Evolutionary conservation across 1,140 invertebrate species (phyloP).

Genomic region (Thaumetopoea pityocampa): DNA sequence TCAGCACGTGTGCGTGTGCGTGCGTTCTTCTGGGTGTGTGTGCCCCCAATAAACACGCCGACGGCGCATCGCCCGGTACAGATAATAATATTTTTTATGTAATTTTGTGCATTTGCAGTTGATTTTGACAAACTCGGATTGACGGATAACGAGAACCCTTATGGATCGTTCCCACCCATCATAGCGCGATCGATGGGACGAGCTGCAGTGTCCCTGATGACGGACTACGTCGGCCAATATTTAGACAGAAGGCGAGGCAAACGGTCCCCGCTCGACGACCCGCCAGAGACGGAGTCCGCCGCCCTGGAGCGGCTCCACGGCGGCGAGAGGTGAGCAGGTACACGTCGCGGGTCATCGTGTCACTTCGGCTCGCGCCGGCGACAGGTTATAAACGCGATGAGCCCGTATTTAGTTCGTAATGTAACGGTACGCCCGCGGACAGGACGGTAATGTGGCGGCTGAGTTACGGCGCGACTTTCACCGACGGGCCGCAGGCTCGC

Average conservation of each 20-base stretch:
- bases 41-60: too few species aligned
- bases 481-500: too few species aligned
- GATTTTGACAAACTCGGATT: slow-evolving; percentile 89
- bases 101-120: slow-evolving; percentile 81
- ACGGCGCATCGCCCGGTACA: too few species aligned
- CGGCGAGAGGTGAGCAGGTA: slow-evolving; percentile 83
- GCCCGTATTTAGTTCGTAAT: neutral
- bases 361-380: too few species aligned
- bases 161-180: slow-evolving; percentile 84
- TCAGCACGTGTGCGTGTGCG: too few species aligned
- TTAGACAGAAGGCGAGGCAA: slow-evolving; percentile 80
- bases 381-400: neutral
- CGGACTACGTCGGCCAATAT: slow-evolving; percentile 83
- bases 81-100: too few species aligned
- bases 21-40: too few species aligned
- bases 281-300: slow-evolving; percentile 52
- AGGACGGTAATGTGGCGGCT: too few species aligned
- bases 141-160: slow-evolving; percentile 90
- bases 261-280: slow-evolving; percentile 63
- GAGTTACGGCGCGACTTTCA: too few species aligned
- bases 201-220: slow-evolving; percentile 80
- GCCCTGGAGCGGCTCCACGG: slow-evolving; percentile 78
- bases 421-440: too few species aligned
- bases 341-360: too few species aligned
- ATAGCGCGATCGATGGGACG: slow-evolving; percentile 83